Evolutionary conservation across 2,797 vertebrate genomes (phyloP).

Genomic region (Sebastes glaucus): DNA sequence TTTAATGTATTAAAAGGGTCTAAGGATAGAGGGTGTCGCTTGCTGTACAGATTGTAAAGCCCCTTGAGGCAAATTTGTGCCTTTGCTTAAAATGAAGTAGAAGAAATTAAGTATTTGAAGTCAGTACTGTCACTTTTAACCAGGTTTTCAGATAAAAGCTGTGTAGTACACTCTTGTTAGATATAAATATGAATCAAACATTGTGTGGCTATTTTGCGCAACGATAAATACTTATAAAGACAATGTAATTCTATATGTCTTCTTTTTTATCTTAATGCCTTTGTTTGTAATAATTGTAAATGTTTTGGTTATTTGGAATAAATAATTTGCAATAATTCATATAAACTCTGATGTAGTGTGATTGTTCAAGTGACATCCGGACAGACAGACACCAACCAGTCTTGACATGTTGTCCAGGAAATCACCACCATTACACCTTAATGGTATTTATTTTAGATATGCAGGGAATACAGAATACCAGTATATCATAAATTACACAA

Average conservation of each 20-base stretch:
- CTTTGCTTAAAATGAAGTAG: not conserved
- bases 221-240: not conserved
- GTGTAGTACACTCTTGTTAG: not conserved
- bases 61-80: not conserved
- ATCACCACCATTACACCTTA: not conserved
- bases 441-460: conserved; percentile 7
- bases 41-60: not conserved
- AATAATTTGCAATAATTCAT: conserved; percentile 1
- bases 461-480: not conserved
- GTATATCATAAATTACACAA: not conserved
- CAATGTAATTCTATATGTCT: not conserved
- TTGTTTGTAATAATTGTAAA: not conserved
- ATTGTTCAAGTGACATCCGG: not conserved
- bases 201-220: not conserved
- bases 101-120: not conserved
- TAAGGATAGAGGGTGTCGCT: too few relatives aligned
- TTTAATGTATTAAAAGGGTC: not conserved
- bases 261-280: not conserved
- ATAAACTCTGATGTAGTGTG: not conserved
- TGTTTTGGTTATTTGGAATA: not conserved
- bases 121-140: not conserved
- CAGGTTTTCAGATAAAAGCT: not conserved
- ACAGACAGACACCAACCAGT: not conserved
- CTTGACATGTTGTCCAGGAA: not conserved
- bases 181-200: conserved; percentile 7